phyloP scores from a whole-genome alignment of 2,797 vertebrate species.

The Danio albolineatus region DNA sequence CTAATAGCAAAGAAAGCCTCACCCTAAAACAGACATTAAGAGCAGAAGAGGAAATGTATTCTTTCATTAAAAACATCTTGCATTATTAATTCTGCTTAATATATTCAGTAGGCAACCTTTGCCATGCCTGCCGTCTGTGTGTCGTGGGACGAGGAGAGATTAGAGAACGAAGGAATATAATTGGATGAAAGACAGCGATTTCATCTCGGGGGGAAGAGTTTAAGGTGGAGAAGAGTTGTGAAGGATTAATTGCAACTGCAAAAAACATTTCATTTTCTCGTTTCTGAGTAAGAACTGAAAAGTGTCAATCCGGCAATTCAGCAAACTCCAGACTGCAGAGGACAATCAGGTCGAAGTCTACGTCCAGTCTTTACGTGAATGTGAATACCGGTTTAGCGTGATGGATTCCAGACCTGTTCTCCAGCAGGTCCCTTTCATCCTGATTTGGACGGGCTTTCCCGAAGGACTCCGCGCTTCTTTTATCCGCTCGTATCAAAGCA shows the following conservation, averaged over 20 bases:
- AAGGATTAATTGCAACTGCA: neutral
- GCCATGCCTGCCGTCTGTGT: conserved; percentile 23
- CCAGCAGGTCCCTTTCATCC: conserved; percentile 50
- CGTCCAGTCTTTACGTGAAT: conserved; percentile 31
- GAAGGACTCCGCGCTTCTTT: conserved; percentile 68
- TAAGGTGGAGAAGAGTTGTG: neutral
- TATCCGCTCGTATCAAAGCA: conserved; percentile 81
- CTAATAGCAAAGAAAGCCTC: conserved; percentile 64
- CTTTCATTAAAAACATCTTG: conserved; percentile 68
- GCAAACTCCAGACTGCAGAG: conserved; percentile 44
- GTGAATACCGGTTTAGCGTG: conserved; percentile 41
- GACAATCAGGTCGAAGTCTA: conserved; percentile 40
- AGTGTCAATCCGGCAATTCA: conserved; percentile 26
- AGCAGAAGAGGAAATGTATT: conserved; percentile 62
- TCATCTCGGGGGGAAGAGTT: neutral
- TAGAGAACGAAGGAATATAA: conserved; percentile 26
- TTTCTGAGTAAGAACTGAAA: neutral
- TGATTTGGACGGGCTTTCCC: conserved; percentile 72
- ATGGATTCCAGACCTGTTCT: conserved; percentile 40
- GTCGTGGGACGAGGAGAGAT: conserved; percentile 32
- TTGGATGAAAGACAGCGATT: neutral
- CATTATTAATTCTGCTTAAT: conserved; percentile 67
- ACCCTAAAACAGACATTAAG: conserved; percentile 63
- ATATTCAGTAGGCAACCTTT: conserved; percentile 52
- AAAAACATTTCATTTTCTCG: neutral